A percentile compares a stretch with the other conserved stretches of the same genome.
phyloP scores from a whole-genome alignment of 2,888 invertebrate species.

The Ryuthela nishihirai region DNA sequence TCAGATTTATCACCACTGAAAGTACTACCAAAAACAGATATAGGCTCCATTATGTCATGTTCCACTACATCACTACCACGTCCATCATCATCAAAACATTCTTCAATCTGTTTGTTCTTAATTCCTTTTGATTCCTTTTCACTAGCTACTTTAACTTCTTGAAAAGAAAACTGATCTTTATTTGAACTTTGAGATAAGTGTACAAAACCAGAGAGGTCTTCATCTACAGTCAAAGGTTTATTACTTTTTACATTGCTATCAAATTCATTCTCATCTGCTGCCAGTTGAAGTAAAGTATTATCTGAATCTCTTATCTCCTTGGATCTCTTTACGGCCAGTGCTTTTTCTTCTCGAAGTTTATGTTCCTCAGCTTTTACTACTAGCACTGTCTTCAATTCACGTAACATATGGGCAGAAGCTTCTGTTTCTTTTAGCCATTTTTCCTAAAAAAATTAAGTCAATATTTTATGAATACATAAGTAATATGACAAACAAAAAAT shows the following conservation, averaged over 20 bases:
- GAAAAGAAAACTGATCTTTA: no score
- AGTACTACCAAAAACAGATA: background rate
- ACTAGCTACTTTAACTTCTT: no score
- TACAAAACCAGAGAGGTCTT: no score
- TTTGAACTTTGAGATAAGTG: no score
- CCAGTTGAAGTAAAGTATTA: background rate
- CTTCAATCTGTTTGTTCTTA: background rate
- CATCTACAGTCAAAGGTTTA: no score
- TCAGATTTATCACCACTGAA: background rate
- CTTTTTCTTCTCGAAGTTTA: background rate
- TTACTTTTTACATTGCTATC: no score
- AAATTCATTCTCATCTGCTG: no score
- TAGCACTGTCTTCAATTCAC: background rate
- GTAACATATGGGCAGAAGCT: background rate
- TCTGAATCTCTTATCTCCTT: background rate
- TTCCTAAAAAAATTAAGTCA: background rate
- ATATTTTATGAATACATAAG: no score
- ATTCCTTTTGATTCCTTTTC: background rate
- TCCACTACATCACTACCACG: background rate
- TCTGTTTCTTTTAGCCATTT: background rate
- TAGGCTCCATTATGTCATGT: background rate
- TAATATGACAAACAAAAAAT: no score
- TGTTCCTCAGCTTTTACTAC: background rate
- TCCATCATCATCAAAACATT: background rate
- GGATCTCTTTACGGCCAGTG: background rate